phyloP scores from a whole-genome alignment of 1,140 invertebrate species.

The Colletes gigas region DNA sequence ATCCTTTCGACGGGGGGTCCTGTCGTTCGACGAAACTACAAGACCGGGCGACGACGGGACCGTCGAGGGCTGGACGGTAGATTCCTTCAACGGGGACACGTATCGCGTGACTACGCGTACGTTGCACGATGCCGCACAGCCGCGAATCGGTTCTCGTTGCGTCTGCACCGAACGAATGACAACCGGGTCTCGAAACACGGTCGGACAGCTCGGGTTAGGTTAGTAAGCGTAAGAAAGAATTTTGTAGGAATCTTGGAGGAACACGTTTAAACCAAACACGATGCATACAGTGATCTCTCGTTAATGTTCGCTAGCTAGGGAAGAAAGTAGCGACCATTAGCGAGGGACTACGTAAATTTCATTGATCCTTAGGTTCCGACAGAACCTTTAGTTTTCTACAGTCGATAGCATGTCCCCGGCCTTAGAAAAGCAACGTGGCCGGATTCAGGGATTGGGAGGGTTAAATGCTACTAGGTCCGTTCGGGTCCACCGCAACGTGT shows the following conservation, averaged over 20 bases:
- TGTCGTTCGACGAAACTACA: constrained; percentile 14
- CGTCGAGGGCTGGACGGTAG: not conserved
- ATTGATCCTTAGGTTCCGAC: no score
- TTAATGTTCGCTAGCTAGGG: no score
- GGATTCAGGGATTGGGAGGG: constrained; percentile 26
- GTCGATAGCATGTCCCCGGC: no score
- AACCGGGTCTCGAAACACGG: not conserved
- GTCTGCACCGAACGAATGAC: constrained; percentile 16
- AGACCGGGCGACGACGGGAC: not conserved
- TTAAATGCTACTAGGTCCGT: constrained; percentile 38
- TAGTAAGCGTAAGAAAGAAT: no score
- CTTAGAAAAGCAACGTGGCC: constrained; percentile 3
- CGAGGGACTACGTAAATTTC: no score
- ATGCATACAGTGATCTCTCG: no score
- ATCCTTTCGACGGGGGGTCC: constrained; percentile 17
- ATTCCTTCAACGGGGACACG: not conserved
- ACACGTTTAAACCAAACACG: no score
- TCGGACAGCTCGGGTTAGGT: no score
- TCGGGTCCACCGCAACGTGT: constrained; percentile 8
- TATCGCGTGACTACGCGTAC: not conserved
- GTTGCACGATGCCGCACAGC: not conserved
- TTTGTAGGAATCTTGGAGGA: no score
- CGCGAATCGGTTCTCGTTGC: constrained; percentile 15
- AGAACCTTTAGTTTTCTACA: no score
- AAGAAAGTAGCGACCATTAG: no score